phyloP scores from a whole-genome alignment of 2,888 invertebrate species.

The Tiphia femorata region DNA sequence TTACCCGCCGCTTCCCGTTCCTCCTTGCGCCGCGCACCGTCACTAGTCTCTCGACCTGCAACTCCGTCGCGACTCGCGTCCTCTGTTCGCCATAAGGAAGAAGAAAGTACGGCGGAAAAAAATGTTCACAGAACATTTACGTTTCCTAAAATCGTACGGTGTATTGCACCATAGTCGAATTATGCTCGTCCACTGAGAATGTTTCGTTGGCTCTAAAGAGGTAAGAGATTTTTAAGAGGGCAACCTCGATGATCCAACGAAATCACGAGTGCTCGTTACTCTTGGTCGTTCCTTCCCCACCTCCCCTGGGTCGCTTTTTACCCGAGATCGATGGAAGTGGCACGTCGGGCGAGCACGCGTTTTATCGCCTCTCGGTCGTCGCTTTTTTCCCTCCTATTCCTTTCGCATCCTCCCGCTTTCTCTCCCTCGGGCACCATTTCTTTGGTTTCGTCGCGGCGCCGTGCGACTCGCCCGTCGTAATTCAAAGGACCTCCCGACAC shows the following conservation, averaged over 20 bases:
- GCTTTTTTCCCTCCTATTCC: neutral
- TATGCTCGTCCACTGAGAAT: no score
- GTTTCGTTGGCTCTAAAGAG: no score
- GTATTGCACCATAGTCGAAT: no score
- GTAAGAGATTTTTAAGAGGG: no score
- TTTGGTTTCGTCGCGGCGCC: neutral
- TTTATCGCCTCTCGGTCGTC: neutral
- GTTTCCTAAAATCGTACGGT: no score
- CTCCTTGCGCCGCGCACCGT: constrained; percentile 21
- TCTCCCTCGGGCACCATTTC: neutral
- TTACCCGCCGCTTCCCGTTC: constrained; percentile 8
- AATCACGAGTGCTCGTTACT: no score
- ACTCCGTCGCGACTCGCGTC: constrained; percentile 28
- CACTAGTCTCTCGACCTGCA: no score
- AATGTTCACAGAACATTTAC: no score
- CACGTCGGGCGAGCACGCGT: neutral
- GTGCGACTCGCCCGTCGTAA: neutral
- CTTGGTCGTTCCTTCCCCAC: neutral
- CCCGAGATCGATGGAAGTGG: neutral
- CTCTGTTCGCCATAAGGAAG: constrained; percentile 14
- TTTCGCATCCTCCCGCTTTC: neutral
- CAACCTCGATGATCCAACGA: no score
- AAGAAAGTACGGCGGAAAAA: neutral
- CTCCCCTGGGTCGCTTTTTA: neutral
- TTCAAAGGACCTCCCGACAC: constrained; percentile 16